Conservation (phyloP, 2,888 invertebrate species). For the Steromphala cineraria region DNA sequence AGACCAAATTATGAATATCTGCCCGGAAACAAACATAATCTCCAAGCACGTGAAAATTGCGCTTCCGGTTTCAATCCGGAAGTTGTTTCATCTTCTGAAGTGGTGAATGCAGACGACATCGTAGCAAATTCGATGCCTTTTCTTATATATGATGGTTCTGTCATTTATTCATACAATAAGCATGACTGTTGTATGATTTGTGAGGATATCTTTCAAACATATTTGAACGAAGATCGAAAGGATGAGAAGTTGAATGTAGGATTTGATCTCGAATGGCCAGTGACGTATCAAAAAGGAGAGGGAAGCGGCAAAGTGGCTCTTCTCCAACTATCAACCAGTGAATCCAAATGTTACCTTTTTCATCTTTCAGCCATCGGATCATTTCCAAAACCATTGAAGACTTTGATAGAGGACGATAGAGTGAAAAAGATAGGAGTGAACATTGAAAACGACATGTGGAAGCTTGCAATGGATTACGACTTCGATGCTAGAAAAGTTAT, state of each 20-base stretch:
- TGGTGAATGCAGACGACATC: constrained; percentile 34
- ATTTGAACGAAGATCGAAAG: constrained; percentile 18
- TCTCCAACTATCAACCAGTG: constrained; percentile 55
- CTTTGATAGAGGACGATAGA: constrained; percentile 44
- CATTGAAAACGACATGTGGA: constrained; percentile 64
- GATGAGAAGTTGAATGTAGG: constrained; percentile 44
- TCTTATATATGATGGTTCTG: constrained; percentile 44
- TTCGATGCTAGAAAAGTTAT: constrained; percentile 47
- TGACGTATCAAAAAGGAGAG: constrained; percentile 52
- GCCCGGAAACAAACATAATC: neutral
- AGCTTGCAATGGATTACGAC: constrained; percentile 62
- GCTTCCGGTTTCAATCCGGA: neutral
- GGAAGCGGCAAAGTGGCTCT: constrained; percentile 55
- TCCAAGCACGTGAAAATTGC: neutral
- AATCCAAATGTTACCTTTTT: constrained; percentile 62
- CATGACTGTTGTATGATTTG: constrained; percentile 61
- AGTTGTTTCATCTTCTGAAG: neutral
- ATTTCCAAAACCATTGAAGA: constrained; percentile 51
- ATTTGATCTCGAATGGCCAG: constrained; percentile 68
- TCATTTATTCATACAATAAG: constrained; percentile 54
- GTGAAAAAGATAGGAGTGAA: constrained; percentile 62
- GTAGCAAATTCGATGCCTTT: constrained; percentile 48
- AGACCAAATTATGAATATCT: neutral
- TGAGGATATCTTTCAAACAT: constrained; percentile 50
- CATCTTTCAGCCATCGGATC: constrained; percentile 58